Evolutionary conservation across 2,888 invertebrate genomes (phyloP).

Genomic region (Drosophila anomelani): DNA sequence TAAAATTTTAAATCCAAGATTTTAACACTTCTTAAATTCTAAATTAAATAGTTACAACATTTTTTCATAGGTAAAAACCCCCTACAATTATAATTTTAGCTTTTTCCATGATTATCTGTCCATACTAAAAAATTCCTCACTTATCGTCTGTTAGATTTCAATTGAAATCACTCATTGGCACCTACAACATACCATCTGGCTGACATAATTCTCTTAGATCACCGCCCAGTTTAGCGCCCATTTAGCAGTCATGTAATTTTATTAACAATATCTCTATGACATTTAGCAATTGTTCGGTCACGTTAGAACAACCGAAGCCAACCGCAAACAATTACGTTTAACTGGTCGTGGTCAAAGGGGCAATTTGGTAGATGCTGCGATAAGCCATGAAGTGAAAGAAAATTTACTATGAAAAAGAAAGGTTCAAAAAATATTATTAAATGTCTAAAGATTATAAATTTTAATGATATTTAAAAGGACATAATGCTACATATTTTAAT

Average conservation of each 20-base stretch:
- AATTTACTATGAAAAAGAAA: not conserved
- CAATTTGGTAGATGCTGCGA: constrained; percentile 62
- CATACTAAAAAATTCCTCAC: not conserved
- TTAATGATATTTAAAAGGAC: not conserved
- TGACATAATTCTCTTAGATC: constrained; percentile 63
- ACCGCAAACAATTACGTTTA: constrained; percentile 49
- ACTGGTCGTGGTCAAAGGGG: constrained; percentile 56
- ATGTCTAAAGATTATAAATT: too few species aligned
- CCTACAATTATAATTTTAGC: not conserved
- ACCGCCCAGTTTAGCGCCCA: constrained; percentile 53
- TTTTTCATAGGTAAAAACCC: not conserved
- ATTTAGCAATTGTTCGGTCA: constrained; percentile 61
- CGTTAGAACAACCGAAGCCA: constrained; percentile 48
- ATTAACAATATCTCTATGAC: constrained; percentile 50
- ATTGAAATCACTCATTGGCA: constrained; percentile 43
- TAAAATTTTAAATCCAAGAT: too few species aligned
- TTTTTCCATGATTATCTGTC: not conserved
- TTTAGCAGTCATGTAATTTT: constrained; percentile 53
- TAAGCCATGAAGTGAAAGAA: constrained; percentile 45
- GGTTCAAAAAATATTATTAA: not conserved
- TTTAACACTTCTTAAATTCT: not conserved
- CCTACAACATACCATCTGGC: constrained; percentile 52
- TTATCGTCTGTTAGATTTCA: constrained; percentile 38
- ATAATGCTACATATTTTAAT: not conserved
- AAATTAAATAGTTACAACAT: not conserved